Evolutionary conservation across 1,140 invertebrate genomes (phyloP).

Genomic region (Aphaenogaster rudis): DNA sequence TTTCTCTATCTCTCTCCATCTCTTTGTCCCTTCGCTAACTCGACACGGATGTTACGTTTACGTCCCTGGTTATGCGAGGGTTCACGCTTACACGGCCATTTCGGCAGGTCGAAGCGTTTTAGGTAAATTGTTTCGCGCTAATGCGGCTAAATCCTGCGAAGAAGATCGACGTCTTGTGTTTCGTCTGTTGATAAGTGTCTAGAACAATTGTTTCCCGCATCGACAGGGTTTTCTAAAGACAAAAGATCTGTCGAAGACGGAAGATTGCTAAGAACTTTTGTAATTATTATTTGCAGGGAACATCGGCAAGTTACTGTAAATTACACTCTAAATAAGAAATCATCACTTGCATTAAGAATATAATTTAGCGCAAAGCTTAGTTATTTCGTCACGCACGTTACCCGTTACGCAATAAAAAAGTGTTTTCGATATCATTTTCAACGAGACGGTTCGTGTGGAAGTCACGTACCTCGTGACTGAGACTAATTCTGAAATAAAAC

Average conservation of each 20-base stretch:
- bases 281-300: slow-evolving; percentile 12
- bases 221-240: not conserved
- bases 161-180: slow-evolving; percentile 44
- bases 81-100: slow-evolving; percentile 68
- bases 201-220: not conserved
- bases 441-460: not conserved
- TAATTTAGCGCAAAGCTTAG: not conserved
- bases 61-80: slow-evolving; percentile 63
- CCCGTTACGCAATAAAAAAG: not conserved
- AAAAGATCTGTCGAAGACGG: not conserved
- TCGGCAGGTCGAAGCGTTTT: slow-evolving; percentile 74
- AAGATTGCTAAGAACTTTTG: not conserved
- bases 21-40: slow-evolving; percentile 25
- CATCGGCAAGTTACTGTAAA: not conserved
- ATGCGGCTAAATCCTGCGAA: slow-evolving; percentile 44
- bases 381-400: not conserved
- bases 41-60: slow-evolving; percentile 56
- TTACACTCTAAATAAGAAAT: not conserved
- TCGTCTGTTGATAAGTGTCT: slow-evolving; percentile 26
- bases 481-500: slow-evolving; percentile 43
- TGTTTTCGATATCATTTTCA: not conserved
- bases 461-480: not conserved
- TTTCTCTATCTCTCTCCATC: slow-evolving; percentile 44
- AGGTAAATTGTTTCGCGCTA: slow-evolving; percentile 80
- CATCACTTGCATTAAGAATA: slow-evolving; percentile 16